Conservation (phyloP, 2,888 invertebrate species). For the Euzetes globulus region DNA sequence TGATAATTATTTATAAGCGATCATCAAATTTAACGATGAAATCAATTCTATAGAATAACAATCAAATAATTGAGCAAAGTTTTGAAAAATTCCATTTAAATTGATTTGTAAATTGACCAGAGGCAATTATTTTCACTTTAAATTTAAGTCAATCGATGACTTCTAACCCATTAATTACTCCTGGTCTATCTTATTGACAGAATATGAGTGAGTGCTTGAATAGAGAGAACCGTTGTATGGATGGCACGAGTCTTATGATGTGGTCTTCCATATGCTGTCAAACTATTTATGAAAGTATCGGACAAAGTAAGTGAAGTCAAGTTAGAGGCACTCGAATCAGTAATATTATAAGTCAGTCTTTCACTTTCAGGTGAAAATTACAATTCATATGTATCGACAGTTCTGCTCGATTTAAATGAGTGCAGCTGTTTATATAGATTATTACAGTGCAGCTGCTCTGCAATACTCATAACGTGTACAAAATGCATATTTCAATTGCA, state of each 20-base stretch:
- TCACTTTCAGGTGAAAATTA: slow-evolving; percentile 21
- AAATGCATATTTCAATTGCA: not conserved
- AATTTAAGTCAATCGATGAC: not conserved
- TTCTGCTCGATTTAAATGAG: slow-evolving; percentile 14
- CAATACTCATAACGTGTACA: slow-evolving; percentile 12
- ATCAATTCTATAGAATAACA: too few relatives aligned
- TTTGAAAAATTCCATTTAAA: too few relatives aligned
- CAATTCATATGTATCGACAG: not conserved
- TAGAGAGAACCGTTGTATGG: not conserved
- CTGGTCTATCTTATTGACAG: not conserved
- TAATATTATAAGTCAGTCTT: not conserved
- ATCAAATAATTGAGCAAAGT: too few relatives aligned
- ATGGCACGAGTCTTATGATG: not conserved
- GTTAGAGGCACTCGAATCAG: not conserved
- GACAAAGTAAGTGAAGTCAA: not conserved
- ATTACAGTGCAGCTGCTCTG: not conserved
- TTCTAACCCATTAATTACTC: not conserved
- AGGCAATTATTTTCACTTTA: too few relatives aligned
- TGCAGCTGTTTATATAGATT: slow-evolving; percentile 9
- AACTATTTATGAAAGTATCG: not conserved
- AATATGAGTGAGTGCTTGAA: not conserved
- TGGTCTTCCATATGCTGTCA: not conserved
- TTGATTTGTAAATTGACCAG: too few relatives aligned
- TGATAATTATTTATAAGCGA: not conserved
- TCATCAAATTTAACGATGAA: not conserved